A percentile compares a stretch with the other conserved stretches of the same genome.
Conservation (phyloP, 1,140 invertebrate species). For the Procambarus virginalis region DNA sequence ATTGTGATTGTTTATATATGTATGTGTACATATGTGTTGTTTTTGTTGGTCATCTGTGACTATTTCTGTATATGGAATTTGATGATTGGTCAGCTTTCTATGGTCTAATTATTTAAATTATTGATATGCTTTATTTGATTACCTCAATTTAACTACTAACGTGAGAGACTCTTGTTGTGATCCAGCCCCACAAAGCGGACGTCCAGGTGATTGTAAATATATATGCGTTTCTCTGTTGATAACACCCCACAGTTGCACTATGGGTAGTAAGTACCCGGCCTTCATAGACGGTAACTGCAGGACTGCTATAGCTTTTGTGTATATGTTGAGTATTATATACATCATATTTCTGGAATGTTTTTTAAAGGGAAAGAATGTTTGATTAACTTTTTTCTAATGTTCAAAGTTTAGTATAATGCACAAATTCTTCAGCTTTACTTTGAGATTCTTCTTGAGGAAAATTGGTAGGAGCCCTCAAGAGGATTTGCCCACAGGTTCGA, state of each 20-base stretch:
- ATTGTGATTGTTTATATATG: too few species aligned
- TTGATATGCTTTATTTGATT: background rate
- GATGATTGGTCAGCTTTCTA: background rate
- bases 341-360: background rate
- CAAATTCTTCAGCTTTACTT: background rate
- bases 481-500: too few species aligned
- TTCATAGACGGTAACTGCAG: background rate
- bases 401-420: background rate
- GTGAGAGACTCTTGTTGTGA: conserved; percentile 12
- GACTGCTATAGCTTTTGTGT: background rate
- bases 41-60: background rate
- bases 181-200: conserved; percentile 47
- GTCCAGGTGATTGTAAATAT: conserved; percentile 43
- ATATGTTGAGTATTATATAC: background rate
- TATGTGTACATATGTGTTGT: too few species aligned
- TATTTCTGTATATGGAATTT: background rate
- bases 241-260: conserved; percentile 28
- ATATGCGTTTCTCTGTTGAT: background rate
- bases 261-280: conserved; percentile 9
- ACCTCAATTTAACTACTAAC: background rate
- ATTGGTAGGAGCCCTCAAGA: too few species aligned
- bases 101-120: background rate
- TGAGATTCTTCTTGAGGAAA: background rate
- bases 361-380: background rate
- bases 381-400: background rate